Percentiles rank a stretch among this genome's conserved stretches.
These are phyloP conservation scores for Zonotrichia albicollis DNA, from an alignment of 2,797 vertebrate species.

Conservation along the genomic window DNA sequence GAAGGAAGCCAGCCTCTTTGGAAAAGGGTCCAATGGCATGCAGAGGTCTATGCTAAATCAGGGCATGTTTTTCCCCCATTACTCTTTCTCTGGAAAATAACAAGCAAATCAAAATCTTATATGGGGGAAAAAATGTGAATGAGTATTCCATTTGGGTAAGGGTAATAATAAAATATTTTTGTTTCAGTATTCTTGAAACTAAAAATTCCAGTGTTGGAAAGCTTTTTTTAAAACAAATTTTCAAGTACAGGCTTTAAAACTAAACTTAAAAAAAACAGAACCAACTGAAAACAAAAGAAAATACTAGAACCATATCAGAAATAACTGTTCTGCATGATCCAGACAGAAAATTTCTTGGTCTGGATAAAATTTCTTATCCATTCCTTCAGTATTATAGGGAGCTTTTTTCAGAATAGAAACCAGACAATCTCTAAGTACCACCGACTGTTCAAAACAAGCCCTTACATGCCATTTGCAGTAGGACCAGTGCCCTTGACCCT, in stretches of 20 bases:
- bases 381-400: not conserved
- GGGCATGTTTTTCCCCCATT: rapidly evolving
- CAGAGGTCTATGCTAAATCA: not conserved
- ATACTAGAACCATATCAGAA: not conserved
- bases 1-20: not conserved
- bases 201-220: not conserved
- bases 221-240: not conserved
- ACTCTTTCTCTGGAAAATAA: not conserved
- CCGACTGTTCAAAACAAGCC: not conserved
- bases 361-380: not conserved
- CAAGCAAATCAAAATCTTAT: not conserved
- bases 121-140: not conserved
- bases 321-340: not conserved
- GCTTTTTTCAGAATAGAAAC: not conserved
- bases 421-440: not conserved
- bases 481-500: not conserved
- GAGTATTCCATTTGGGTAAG: not conserved
- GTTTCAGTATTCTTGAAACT: not conserved
- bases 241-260: not conserved
- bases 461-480: not conserved
- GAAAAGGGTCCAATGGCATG: not conserved
- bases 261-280: not conserved
- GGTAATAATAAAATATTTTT: not conserved
- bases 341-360: not conserved
- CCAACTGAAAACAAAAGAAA: not conserved